Conservation (phyloP, 2,113 vertebrate genomes). For the Synchiropus splendidus region DNA sequence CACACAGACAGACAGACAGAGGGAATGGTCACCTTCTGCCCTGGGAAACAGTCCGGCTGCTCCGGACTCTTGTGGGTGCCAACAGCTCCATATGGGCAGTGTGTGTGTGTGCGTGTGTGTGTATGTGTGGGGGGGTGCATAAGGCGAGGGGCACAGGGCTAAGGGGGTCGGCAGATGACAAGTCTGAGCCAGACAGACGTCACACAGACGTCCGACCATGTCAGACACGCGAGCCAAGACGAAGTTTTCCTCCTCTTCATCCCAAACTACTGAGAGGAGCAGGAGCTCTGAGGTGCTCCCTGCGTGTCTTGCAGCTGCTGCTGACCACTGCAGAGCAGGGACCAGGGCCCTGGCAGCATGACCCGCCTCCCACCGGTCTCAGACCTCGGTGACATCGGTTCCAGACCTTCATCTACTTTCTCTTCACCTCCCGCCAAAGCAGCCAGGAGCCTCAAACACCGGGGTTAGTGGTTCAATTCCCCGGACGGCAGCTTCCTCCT, state of each 20-base stretch:
- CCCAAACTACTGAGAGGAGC: too few relatives aligned
- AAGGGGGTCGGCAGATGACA: conserved; percentile 33
- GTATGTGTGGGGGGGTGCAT: conserved; percentile 59
- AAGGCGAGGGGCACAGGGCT: conserved; percentile 67
- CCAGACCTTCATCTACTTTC: too few relatives aligned
- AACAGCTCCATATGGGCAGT: conserved; percentile 71
- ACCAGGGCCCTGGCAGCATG: too few relatives aligned
- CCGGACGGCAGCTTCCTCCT: background rate
- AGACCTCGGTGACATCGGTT: too few relatives aligned
- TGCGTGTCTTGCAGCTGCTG: too few relatives aligned
- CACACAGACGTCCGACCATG: too few relatives aligned
- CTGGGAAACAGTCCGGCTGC: conserved; percentile 71
- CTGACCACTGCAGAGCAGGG: too few relatives aligned
- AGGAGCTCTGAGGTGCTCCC: too few relatives aligned
- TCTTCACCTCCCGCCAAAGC: conserved; percentile 23
- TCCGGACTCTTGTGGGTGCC: conserved; percentile 65
- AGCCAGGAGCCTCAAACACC: conserved; percentile 1
- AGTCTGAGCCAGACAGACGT: too few relatives aligned
- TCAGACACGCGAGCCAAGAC: too few relatives aligned
- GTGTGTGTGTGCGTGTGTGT: conserved; percentile 52
- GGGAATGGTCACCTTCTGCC: conserved; percentile 69
- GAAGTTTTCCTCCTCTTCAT: conserved; percentile 36
- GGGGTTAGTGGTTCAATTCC: conserved; percentile 6
- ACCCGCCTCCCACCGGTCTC: too few relatives aligned
- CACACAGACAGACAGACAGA: conserved; percentile 32